A percentile compares a stretch with the other conserved stretches of the same genome.
phyloP scores from a whole-genome alignment of 2,888 invertebrate genomes.

The Xestobium rufovillosum region DNA sequence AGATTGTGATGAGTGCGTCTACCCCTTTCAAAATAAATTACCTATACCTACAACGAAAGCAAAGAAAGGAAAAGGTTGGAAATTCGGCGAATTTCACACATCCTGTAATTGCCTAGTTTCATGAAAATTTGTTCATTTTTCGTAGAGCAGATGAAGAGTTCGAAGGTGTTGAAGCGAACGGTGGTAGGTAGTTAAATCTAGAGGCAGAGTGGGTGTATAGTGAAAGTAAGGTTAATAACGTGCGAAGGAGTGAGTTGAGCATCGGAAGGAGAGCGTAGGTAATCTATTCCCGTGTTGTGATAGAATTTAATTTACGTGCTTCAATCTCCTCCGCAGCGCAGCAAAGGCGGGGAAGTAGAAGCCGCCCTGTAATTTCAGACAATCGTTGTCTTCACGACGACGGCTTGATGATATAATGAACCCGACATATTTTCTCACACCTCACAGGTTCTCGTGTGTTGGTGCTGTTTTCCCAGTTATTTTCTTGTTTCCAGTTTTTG shows the following conservation, averaged over 20 bases:
- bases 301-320: conserved; percentile 44
- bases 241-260: neutral
- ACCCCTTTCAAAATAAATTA: no score
- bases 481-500: conserved; percentile 33
- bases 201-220: no score
- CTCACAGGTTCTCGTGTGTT: conserved; percentile 38
- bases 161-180: no score
- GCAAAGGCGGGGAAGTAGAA: conserved; percentile 32
- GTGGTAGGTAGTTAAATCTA: no score
- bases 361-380: conserved; percentile 46
- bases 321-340: conserved; percentile 32
- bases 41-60: no score
- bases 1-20: no score
- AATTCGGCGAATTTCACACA: no score
- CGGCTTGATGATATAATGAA: conserved; percentile 47
- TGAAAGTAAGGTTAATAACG: no score
- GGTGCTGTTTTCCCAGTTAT: conserved; percentile 42
- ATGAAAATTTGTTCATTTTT: no score
- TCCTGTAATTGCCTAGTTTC: no score
- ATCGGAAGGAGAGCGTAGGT: neutral
- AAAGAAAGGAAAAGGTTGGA: no score
- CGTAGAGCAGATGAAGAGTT: no score
- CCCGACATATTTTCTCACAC: conserved; percentile 45
- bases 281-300: conserved; percentile 28
- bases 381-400: conserved; percentile 45